These are phyloP conservation scores for Sebastes oblongus DNA, from an alignment of 2,797 vertebrate genomes.

Conservation along the genomic window DNA sequence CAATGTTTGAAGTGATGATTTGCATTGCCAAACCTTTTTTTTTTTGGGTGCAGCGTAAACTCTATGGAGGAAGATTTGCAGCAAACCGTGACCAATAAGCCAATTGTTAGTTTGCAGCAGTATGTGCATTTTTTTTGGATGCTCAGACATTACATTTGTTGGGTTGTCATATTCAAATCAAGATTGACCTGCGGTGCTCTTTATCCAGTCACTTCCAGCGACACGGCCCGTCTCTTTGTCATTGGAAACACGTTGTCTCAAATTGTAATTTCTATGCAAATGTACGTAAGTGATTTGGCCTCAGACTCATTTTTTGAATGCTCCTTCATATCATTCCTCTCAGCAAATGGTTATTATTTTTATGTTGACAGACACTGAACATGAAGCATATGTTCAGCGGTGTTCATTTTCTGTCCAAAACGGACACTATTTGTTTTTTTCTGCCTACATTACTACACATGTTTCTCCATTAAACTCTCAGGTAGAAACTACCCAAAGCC, in stretches of 20 bases:
- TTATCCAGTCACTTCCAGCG: constrained; percentile 18
- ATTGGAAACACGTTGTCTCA: constrained; percentile 30
- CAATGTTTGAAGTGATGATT: constrained; percentile 71
- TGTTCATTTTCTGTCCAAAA: constrained; percentile 22
- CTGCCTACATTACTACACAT: constrained; percentile 4
- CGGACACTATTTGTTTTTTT: not conserved
- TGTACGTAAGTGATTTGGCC: constrained; percentile 39
- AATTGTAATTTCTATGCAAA: constrained; percentile 36
- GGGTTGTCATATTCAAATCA: constrained; percentile 47
- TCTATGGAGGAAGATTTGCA: constrained; percentile 44
- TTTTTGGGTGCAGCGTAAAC: constrained; percentile 35
- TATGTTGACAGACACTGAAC: constrained; percentile 27
- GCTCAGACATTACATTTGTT: constrained; percentile 44
- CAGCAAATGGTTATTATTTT: constrained; percentile 17
- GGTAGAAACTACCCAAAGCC: constrained; percentile 13
- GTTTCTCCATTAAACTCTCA: constrained; percentile 30
- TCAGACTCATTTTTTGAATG: constrained; percentile 19
- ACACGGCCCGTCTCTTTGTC: constrained; percentile 26
- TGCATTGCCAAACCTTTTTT: constrained; percentile 62
- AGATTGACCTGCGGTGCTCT: constrained; percentile 31
- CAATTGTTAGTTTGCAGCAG: constrained; percentile 36
- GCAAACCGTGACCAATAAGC: constrained; percentile 37
- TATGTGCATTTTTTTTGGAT: constrained; percentile 38
- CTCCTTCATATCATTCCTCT: constrained; percentile 23
- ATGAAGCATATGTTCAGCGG: constrained; percentile 24